Percentiles rank a stretch among this genome's conserved stretches.
These are phyloP conservation scores for Brachionus angularis DNA, from an alignment of 1,140 invertebrate species.

Conservation along the genomic window DNA sequence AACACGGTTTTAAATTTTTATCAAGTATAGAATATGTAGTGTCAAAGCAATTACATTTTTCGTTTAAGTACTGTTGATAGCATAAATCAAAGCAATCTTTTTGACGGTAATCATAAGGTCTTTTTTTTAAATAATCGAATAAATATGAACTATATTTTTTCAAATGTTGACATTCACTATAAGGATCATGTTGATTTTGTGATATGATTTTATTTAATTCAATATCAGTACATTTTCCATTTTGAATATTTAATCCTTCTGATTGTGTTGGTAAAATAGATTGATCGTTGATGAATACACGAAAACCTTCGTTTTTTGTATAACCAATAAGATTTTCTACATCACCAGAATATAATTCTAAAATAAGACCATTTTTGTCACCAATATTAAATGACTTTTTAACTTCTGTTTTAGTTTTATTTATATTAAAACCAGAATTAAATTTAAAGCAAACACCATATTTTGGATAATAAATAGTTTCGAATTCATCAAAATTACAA, in stretches of 20 bases:
- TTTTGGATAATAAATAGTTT: background rate
- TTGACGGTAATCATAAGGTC: background rate
- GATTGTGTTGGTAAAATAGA: background rate
- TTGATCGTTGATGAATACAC: background rate
- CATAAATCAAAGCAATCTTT: constrained; percentile 1
- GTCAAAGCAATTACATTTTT: background rate
- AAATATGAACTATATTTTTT: background rate
- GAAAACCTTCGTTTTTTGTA: background rate
- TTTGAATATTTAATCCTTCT: background rate
- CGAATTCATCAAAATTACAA: background rate
- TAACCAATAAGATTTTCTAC: background rate
- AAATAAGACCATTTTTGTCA: background rate
- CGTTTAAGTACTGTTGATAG: background rate
- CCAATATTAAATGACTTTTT: too few species aligned
- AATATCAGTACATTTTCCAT: background rate
- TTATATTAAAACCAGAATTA: background rate
- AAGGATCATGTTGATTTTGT: too few species aligned
- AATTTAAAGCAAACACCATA: background rate
- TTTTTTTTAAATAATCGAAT: background rate
- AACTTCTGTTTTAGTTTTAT: too few species aligned
- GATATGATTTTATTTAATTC: background rate
- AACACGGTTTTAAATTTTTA: too few species aligned
- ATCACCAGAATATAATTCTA: background rate
- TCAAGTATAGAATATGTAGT: background rate
- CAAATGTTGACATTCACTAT: background rate